phyloP scores from a whole-genome alignment of 2,797 vertebrate genomes.

The Jordanella pulchra region DNA sequence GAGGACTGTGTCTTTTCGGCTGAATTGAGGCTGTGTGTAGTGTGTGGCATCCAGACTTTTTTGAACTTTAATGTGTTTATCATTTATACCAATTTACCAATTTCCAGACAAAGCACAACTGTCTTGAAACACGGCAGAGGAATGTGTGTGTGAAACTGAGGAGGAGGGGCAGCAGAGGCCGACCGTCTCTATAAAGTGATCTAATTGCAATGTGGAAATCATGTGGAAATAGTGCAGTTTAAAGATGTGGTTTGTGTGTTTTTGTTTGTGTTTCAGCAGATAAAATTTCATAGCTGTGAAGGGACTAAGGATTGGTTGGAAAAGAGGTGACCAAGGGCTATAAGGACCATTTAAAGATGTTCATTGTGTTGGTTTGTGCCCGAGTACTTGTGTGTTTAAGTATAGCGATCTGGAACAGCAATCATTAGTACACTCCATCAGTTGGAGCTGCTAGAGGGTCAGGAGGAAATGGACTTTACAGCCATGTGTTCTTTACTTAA shows the following conservation, averaged over 20 bases:
- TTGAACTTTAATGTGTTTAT: constrained; percentile 46
- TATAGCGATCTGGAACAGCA: constrained; percentile 17
- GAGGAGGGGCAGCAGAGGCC: constrained; percentile 21
- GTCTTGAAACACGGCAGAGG: constrained; percentile 28
- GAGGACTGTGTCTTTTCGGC: constrained; percentile 28
- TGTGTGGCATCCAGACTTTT: constrained; percentile 30
- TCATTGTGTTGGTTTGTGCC: constrained; percentile 5
- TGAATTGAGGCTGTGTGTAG: constrained; percentile 23
- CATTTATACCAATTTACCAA: constrained; percentile 57
- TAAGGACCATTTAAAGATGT: constrained; percentile 22
- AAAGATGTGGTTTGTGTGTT: constrained; percentile 36
- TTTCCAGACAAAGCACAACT: constrained; percentile 49
- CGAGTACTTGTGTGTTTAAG: constrained; percentile 18
- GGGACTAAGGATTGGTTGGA: constrained; percentile 35
- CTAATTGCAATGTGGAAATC: constrained; percentile 64
- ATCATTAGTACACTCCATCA: constrained; percentile 14
- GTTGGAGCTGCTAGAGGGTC: constrained; percentile 26
- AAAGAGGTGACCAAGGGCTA: constrained; percentile 23
- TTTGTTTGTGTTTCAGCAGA: constrained; percentile 18
- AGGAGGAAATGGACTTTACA: constrained; percentile 52
- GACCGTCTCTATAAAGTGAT: constrained; percentile 47
- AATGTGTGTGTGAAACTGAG: constrained; percentile 24
- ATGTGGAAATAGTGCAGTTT: constrained; percentile 47
- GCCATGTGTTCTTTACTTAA: constrained; percentile 29
- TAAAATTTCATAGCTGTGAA: constrained; percentile 51